A percentile compares a stretch with the other conserved stretches of the same genome.
These are phyloP conservation scores for Mimas tiliae DNA, from an alignment of 2,888 invertebrate species.

Conservation along the genomic window DNA sequence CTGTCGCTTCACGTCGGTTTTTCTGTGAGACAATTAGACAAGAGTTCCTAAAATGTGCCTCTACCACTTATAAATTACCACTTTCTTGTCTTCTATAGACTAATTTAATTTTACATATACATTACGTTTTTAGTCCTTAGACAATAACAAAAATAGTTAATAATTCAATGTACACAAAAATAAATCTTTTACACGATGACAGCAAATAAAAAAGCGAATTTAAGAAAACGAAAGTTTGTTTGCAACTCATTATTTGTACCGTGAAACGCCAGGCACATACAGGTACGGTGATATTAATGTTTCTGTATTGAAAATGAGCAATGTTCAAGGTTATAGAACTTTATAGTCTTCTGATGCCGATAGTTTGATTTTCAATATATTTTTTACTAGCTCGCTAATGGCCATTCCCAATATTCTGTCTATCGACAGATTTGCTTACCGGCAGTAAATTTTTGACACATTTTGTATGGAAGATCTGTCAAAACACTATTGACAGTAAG, in stretches of 20 bases:
- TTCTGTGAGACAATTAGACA: too few species aligned
- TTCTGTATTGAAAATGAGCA: conserved; percentile 9
- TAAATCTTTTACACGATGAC: background rate
- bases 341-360: conserved; percentile 10
- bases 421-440: too few species aligned
- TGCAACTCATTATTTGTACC: conserved; percentile 4
- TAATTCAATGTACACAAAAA: background rate
- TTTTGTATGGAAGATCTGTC: too few species aligned
- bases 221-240: background rate
- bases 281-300: conserved; percentile 11
- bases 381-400: background rate
- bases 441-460: too few species aligned
- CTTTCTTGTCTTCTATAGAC: too few species aligned
- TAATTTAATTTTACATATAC: too few species aligned
- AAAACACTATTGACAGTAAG: too few species aligned
- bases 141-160: background rate
- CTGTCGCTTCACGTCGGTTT: too few species aligned
- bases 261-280: conserved; percentile 17
- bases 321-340: conserved; percentile 21
- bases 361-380: background rate
- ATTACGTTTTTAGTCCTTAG: background rate
- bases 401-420: too few species aligned
- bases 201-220: background rate
- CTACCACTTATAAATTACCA: too few species aligned
- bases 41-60: too few species aligned